A percentile compares a stretch with the other conserved stretches of the same genome.
Evolutionary conservation across 2,113 vertebrate species (phyloP).

Genomic region (Tupaia chinensis): DNA sequence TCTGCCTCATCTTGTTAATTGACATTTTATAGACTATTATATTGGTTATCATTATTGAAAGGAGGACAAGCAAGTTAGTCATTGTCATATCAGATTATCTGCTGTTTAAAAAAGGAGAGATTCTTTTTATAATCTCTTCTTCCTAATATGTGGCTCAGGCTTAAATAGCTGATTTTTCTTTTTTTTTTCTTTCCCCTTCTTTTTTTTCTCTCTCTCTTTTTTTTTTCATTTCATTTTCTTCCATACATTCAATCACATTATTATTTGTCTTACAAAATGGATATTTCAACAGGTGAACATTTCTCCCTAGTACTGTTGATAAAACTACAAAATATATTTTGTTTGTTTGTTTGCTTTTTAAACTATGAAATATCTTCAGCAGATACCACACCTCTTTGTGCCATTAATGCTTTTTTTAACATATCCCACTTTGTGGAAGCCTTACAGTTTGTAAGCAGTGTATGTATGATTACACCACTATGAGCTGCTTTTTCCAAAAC

Average conservation of each 20-base stretch:
- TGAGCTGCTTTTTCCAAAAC: background rate
- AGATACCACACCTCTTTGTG: no score
- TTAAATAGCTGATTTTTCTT: background rate
- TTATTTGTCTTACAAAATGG: no score
- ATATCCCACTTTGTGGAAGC: background rate
- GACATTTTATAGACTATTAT: constrained; percentile 11
- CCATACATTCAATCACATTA: no score
- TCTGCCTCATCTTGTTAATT: background rate
- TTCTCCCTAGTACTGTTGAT: no score
- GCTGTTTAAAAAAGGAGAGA: background rate
- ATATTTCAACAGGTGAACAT: no score
- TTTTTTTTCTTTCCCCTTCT: background rate
- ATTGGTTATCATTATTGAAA: background rate
- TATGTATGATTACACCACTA: background rate
- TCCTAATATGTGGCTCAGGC: background rate
- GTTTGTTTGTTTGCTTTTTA: no score
- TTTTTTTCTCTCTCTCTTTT: no score
- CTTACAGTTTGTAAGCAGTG: background rate
- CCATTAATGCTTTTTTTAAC: background rate
- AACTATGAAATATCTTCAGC: no score
- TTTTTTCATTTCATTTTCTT: no score
- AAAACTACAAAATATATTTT: no score
- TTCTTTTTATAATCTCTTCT: constrained; percentile 11
- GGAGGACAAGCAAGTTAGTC: background rate
- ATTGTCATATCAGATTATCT: background rate